phyloP scores from a whole-genome alignment of 2,113 vertebrate species.

The Gobiocypris rarus region DNA sequence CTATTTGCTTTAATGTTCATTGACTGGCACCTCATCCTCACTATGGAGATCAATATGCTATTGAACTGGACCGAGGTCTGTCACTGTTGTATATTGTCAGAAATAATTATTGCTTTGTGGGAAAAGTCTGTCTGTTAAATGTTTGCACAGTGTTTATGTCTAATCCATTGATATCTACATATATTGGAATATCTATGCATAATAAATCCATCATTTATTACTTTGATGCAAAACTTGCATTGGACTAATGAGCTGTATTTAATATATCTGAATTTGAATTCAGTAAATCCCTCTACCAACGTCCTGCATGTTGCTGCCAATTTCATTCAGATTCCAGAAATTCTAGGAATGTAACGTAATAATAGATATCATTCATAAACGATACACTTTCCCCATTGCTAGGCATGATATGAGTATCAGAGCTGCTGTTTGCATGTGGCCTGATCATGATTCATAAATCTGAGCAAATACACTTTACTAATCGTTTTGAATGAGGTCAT shows the following conservation, averaged over 20 bases:
- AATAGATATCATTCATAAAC: neutral
- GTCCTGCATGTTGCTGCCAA: neutral
- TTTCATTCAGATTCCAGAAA: neutral
- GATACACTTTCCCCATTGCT: neutral
- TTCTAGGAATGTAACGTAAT: neutral
- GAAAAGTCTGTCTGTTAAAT: neutral
- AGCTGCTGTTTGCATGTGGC: neutral
- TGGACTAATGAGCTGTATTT: neutral
- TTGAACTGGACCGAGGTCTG: neutral
- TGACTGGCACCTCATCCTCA: neutral
- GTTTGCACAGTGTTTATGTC: neutral
- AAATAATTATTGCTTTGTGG: neutral
- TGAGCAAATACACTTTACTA: neutral
- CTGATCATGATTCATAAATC: neutral
- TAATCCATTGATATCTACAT: neutral
- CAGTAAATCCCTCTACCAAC: neutral
- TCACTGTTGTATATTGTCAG: neutral
- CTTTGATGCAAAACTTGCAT: neutral
- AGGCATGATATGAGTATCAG: neutral
- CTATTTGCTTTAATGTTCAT: neutral
- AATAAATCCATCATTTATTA: neutral
- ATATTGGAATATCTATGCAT: neutral
- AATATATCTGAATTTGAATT: neutral
- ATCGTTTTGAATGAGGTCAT: neutral
- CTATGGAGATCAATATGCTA: neutral